Conservation (phyloP, 2,113 vertebrate genomes). For the Psilopsiagon aurifrons region DNA sequence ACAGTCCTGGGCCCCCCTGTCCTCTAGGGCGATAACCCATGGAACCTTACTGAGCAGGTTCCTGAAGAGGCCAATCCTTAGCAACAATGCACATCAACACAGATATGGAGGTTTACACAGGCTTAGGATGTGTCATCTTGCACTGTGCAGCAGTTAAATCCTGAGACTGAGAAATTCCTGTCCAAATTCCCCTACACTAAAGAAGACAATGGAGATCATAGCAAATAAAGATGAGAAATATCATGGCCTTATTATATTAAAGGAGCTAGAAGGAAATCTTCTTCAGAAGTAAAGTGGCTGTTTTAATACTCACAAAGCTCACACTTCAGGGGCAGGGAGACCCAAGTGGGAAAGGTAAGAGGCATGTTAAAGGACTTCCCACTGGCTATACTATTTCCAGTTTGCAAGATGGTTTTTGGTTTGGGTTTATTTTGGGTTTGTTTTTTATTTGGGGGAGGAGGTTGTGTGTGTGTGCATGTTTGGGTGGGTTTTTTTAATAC, state of each 20-base stretch:
- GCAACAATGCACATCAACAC: fast-evolving
- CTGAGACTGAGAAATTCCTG: neutral
- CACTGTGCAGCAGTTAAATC: neutral
- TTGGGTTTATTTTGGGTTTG: neutral
- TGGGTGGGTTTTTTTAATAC: neutral
- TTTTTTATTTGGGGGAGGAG: neutral
- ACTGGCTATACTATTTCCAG: neutral
- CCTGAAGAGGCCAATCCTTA: neutral
- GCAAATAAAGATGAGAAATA: neutral
- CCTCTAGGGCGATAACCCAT: too few species aligned
- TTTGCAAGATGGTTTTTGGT: neutral
- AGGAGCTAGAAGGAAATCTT: neutral
- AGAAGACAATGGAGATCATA: neutral
- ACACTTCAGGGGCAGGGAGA: neutral
- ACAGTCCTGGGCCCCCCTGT: too few species aligned
- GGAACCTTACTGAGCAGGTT: too few species aligned
- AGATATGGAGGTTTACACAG: neutral
- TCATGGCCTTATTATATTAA: neutral
- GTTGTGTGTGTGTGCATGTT: neutral
- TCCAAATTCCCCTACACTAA: neutral
- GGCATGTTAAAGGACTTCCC: neutral
- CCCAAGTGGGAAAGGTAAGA: neutral
- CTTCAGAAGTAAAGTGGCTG: neutral
- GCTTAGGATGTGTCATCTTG: neutral
- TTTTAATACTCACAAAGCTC: neutral